Evolutionary conservation across 2,888 invertebrate genomes (phyloP).

Genomic region (Biston stratarius): DNA sequence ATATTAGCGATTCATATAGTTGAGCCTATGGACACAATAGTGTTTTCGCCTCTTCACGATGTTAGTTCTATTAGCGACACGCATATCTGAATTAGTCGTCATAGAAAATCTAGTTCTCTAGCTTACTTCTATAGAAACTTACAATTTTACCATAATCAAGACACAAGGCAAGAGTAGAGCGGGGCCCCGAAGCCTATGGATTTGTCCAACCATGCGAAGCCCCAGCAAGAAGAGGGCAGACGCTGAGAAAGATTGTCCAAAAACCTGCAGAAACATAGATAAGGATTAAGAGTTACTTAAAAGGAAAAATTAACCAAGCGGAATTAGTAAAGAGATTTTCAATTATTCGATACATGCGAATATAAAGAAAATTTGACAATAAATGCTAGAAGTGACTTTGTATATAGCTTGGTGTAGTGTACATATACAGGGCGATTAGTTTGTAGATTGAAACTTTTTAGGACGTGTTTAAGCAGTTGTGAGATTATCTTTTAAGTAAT

Average conservation of each 20-base stretch:
- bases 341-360: neutral
- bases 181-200: conserved; percentile 91
- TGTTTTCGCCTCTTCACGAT: no score
- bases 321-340: neutral
- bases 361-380: no score
- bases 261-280: conserved; percentile 77
- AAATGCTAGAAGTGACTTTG: no score
- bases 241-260: conserved; percentile 96
- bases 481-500: no score
- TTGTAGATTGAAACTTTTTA: no score
- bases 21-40: no score
- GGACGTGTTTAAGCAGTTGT: no score
- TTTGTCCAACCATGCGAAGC: conserved; percentile 96
- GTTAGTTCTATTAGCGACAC: neutral
- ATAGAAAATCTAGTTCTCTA: neutral
- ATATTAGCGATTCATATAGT: no score
- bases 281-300: neutral
- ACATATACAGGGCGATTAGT: no score
- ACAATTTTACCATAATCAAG: conserved; percentile 96
- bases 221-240: conserved; percentile 96
- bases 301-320: neutral
- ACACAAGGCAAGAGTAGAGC: conserved; percentile 94
- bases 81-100: neutral
- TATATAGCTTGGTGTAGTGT: no score
- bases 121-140: conserved; percentile 66